phyloP scores from a whole-genome alignment of 2,888 invertebrate genomes.

The Hemistola chrysoprasaria region DNA sequence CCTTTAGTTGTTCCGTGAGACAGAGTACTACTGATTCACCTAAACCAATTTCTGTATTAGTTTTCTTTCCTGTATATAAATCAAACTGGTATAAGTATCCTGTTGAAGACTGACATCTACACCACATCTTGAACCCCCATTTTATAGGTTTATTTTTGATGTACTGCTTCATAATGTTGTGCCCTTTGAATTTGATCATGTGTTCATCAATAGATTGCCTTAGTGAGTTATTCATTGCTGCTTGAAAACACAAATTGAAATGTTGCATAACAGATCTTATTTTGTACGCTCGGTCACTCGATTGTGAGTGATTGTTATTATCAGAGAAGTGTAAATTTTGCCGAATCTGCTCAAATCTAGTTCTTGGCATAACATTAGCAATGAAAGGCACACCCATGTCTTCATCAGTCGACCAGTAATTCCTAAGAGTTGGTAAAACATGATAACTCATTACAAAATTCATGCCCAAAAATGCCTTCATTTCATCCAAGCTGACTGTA shows the following conservation, averaged over 20 bases:
- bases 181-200: conserved; percentile 2
- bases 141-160: not conserved
- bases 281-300: too few relatives aligned
- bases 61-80: too few relatives aligned
- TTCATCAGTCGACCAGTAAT: conserved; percentile 20
- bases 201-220: too few relatives aligned
- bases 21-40: too few relatives aligned
- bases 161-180: too few relatives aligned
- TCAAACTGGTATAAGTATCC: too few relatives aligned
- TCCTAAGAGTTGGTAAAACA: conserved; percentile 19
- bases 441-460: conserved; percentile 26
- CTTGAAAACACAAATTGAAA: too few relatives aligned
- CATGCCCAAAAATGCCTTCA: conserved; percentile 30
- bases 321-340: conserved; percentile 1
- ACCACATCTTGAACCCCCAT: conserved; percentile 1
- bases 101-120: not conserved
- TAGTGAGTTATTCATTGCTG: too few relatives aligned
- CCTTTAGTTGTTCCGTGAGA: too few relatives aligned
- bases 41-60: too few relatives aligned
- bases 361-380: conserved; percentile 18
- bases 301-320: too few relatives aligned
- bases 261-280: too few relatives aligned
- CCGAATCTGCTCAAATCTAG: conserved; percentile 20
- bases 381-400: conserved; percentile 9
- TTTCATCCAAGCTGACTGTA: conserved; percentile 11